Evolutionary conservation across 2,113 vertebrate species (phyloP).

Genomic region (Potamarius usumacintae): DNA sequence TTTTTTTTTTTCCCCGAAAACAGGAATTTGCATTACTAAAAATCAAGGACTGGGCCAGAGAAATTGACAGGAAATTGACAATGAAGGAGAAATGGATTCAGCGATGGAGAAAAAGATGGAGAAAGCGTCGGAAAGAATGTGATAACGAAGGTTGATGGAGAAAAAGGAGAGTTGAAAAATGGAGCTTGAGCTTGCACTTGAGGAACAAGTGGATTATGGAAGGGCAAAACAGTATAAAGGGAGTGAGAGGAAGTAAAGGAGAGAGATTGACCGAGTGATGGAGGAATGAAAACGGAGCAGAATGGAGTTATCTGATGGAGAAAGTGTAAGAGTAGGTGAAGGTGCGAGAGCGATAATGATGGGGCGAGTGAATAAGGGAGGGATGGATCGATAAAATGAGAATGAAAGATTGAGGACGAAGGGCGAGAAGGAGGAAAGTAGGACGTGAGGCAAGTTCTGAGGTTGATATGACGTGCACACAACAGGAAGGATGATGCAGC

Average conservation of each 20-base stretch:
- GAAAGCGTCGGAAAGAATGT: neutral
- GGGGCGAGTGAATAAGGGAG: neutral
- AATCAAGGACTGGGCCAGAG: too few relatives aligned
- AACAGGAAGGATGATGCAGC: neutral
- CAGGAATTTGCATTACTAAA: too few relatives aligned
- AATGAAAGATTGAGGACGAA: neutral
- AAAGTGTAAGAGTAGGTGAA: neutral
- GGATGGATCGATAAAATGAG: neutral
- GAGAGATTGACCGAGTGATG: neutral
- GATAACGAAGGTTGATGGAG: neutral
- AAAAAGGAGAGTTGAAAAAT: neutral
- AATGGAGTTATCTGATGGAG: neutral
- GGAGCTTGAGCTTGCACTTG: neutral
- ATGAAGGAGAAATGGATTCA: neutral
- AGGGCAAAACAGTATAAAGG: neutral
- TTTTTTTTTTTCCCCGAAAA: too few relatives aligned
- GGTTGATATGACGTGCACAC: neutral
- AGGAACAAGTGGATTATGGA: too few relatives aligned
- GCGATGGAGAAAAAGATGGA: neutral
- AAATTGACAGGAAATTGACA: neutral
- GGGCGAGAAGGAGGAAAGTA: neutral
- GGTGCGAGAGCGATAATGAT: neutral
- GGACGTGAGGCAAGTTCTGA: neutral
- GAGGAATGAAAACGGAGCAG: neutral
- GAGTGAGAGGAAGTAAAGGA: constrained; percentile 8